A percentile compares a stretch with the other conserved stretches of the same genome.
Conservation (phyloP, 2,888 invertebrate genomes). For the Leucophenga maculata region DNA sequence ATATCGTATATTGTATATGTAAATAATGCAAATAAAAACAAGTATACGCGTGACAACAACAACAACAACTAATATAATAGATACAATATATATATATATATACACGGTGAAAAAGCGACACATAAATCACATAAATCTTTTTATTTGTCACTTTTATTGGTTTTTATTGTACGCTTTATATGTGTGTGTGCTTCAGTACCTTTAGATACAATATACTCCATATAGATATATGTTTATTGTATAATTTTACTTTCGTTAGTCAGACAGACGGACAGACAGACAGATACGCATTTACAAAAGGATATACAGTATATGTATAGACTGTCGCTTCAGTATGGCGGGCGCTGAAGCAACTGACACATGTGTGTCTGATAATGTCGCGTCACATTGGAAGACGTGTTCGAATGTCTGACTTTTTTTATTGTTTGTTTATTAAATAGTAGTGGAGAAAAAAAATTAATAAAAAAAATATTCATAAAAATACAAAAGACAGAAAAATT, state of each 20-base stretch:
- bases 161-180: constrained; percentile 34
- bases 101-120: constrained; percentile 10
- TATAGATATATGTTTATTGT: neutral
- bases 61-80: neutral
- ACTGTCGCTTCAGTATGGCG: neutral
- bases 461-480: neutral
- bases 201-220: neutral
- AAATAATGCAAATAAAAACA: constrained; percentile 12
- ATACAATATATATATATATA: neutral
- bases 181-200: constrained; percentile 13
- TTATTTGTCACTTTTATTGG: constrained; percentile 66
- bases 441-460: neutral
- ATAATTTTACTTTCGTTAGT: too few relatives aligned
- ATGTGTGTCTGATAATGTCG: constrained; percentile 22
- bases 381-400: neutral
- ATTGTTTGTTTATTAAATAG: neutral
- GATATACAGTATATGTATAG: too few relatives aligned
- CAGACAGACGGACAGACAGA: too few relatives aligned
- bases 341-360: constrained; percentile 2
- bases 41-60: neutral
- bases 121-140: constrained; percentile 62
- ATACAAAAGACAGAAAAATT: neutral
- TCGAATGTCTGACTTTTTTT: neutral
- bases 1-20: constrained; percentile 6
- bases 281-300: neutral